phyloP scores from a whole-genome alignment of 2,888 invertebrate genomes.

The Lasioglossum calceatum region DNA sequence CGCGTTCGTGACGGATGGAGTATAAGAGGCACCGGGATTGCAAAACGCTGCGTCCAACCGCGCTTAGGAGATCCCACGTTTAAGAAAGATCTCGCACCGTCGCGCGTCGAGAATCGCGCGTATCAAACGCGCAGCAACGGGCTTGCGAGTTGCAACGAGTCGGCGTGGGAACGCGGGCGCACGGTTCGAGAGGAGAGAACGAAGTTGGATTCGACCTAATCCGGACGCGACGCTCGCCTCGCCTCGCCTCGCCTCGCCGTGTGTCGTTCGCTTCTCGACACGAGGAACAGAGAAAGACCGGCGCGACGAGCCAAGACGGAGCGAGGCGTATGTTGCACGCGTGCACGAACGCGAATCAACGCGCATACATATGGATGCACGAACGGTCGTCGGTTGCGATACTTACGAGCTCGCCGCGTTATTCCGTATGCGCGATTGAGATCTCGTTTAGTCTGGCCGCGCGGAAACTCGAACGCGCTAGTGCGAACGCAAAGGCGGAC shows the following conservation, averaged over 20 bases:
- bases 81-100: background rate
- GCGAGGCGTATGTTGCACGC: constrained; percentile 20
- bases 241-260: background rate
- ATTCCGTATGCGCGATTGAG: constrained; percentile 70
- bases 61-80: too few relatives aligned
- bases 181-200: background rate
- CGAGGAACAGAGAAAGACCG: background rate
- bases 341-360: constrained; percentile 2
- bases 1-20: too few relatives aligned
- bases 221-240: background rate
- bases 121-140: background rate
- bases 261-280: background rate
- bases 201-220: constrained; percentile 2
- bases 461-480: constrained; percentile 48
- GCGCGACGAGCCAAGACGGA: background rate
- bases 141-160: background rate
- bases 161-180: constrained; percentile 26
- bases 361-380: constrained; percentile 31
- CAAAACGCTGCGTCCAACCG: too few relatives aligned
- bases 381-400: constrained; percentile 64
- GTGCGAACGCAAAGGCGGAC: background rate
- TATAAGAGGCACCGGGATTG: too few relatives aligned
- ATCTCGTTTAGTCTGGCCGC: constrained; percentile 65
- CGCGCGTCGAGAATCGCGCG: background rate
- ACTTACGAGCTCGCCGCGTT: constrained; percentile 67